Conservation (phyloP, 1,140 invertebrate genomes). For the Tenebrio molitor region DNA sequence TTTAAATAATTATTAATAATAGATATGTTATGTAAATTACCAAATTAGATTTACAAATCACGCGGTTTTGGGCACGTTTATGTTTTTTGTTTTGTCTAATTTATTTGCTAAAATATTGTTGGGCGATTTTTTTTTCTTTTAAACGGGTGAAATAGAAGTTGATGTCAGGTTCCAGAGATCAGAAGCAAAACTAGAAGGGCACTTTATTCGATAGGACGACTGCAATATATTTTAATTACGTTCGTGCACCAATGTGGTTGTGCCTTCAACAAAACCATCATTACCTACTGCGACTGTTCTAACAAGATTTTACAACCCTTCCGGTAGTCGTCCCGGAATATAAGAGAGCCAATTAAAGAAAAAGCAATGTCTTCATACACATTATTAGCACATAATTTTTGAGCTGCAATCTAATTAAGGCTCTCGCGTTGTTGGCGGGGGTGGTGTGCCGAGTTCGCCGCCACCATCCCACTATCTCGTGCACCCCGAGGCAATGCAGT, state of each 20-base stretch:
- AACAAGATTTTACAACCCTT: conserved; percentile 39
- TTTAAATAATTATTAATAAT: no score
- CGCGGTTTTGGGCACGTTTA: no score
- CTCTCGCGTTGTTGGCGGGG: conserved; percentile 14
- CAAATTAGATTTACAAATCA: no score
- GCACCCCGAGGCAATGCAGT: conserved; percentile 45
- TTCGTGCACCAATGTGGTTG: neutral
- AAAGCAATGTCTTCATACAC: conserved; percentile 40
- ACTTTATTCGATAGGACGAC: no score
- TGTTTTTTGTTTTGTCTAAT: no score
- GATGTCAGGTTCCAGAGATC: no score
- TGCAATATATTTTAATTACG: conserved; percentile 21
- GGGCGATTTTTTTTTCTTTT: no score
- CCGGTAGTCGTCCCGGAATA: conserved; percentile 30
- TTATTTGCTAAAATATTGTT: no score
- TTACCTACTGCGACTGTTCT: conserved; percentile 30
- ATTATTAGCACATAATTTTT: conserved; percentile 41
- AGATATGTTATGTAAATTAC: no score
- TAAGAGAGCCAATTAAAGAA: conserved; percentile 40
- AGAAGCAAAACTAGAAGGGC: neutral
- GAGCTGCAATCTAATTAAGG: conserved; percentile 40
- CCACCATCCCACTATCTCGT: conserved; percentile 34
- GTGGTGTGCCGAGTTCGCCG: conserved; percentile 1
- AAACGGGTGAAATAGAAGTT: no score
- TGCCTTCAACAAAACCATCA: conserved; percentile 7